These are phyloP conservation scores for Siderastrea siderea DNA, from an alignment of 92 coral and sea anemone species.

Conservation along the genomic window DNA sequence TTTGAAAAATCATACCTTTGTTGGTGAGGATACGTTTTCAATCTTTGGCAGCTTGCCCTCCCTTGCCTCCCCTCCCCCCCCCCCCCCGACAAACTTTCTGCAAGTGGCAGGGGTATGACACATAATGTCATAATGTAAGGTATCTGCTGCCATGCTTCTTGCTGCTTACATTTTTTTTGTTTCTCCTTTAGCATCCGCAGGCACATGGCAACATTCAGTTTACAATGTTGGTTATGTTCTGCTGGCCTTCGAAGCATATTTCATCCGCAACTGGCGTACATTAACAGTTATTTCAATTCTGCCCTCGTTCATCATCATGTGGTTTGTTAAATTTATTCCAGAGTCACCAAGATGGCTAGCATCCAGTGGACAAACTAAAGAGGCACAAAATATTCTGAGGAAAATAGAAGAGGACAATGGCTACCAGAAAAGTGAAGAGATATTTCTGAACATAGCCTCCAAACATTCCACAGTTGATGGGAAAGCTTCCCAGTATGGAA, in stretches of 20 bases:
- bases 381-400: constrained; percentile 80
- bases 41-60: too few relatives aligned
- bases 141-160: too few relatives aligned
- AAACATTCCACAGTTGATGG: background rate
- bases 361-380: constrained; percentile 74
- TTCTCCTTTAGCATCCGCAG: constrained; percentile 67
- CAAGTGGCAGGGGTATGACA: too few relatives aligned
- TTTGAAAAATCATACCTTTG: too few relatives aligned
- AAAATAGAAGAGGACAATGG: constrained; percentile 79
- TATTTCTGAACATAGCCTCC: constrained; percentile 18
- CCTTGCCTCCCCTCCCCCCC: too few relatives aligned
- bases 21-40: too few relatives aligned
- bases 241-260: constrained; percentile 76
- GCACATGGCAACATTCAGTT: constrained; percentile 77
- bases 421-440: constrained; percentile 7
- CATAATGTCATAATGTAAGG: too few relatives aligned
- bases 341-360: constrained; percentile 96
- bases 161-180: background rate
- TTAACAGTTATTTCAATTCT: constrained; percentile 66
- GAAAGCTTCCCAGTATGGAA: constrained; percentile 54
- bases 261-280: constrained; percentile 83
- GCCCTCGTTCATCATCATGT: constrained; percentile 69
- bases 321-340: constrained; percentile 65
- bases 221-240: constrained; percentile 68
- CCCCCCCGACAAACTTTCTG: too few relatives aligned